Evolutionary conservation across 1,140 invertebrate species (phyloP).

Genomic region (Lasaia peninsularis): DNA sequence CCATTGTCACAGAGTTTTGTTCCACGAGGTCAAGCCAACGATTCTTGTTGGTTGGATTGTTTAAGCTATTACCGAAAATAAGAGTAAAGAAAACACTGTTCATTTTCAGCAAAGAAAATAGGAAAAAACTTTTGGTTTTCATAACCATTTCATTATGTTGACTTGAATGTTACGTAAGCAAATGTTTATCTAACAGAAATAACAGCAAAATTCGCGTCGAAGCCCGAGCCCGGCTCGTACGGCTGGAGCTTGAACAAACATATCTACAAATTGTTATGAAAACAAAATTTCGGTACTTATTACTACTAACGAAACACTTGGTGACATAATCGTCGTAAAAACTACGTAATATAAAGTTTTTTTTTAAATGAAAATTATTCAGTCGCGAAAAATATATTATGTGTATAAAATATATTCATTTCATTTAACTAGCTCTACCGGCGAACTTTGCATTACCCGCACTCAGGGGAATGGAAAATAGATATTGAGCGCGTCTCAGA

Average conservation of each 20-base stretch:
- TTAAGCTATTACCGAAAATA: neutral
- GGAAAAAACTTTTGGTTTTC: constrained; percentile 4
- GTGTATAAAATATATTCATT: too few relatives aligned
- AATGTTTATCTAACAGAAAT: constrained; percentile 6
- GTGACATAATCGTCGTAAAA: too few relatives aligned
- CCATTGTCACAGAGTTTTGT: too few relatives aligned
- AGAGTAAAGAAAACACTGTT: neutral
- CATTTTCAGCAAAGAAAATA: constrained; percentile 1
- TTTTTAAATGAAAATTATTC: too few relatives aligned
- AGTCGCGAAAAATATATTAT: too few relatives aligned
- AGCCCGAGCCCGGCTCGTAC: neutral
- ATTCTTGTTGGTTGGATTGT: too few relatives aligned
- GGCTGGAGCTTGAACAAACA: constrained; percentile 1
- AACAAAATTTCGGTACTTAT: neutral
- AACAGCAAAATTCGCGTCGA: constrained; percentile 1
- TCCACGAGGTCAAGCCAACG: too few relatives aligned
- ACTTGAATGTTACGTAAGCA: neutral
- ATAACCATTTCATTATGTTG: constrained; percentile 10
- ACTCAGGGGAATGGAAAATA: too few relatives aligned
- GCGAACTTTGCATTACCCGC: too few relatives aligned
- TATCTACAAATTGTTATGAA: neutral
- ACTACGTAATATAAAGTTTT: too few relatives aligned
- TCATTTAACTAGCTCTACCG: too few relatives aligned
- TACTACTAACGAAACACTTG: neutral
- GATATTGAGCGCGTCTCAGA: too few relatives aligned